phyloP scores from a whole-genome alignment of 2,113 vertebrate genomes.

The Piaya cayana region DNA sequence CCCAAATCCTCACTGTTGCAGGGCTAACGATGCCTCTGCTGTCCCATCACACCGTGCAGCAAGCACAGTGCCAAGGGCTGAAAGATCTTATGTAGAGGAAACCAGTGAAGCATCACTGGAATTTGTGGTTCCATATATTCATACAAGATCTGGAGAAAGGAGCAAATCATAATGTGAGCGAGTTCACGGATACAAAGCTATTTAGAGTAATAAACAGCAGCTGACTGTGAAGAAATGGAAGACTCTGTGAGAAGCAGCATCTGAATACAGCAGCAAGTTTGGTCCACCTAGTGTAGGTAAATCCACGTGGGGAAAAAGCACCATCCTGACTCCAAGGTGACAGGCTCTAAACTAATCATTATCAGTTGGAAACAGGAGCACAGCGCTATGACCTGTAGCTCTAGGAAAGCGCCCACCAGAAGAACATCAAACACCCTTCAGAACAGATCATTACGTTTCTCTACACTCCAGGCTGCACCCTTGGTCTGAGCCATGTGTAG shows the following conservation, averaged over 20 bases:
- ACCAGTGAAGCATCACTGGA: neutral
- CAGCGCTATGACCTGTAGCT: rapidly evolving
- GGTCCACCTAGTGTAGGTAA: neutral
- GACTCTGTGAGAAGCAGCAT: neutral
- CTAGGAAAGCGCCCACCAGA: neutral
- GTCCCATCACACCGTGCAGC: neutral
- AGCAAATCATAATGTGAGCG: neutral
- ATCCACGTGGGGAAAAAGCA: rapidly evolving
- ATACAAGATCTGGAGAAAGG: neutral
- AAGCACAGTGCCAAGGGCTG: neutral
- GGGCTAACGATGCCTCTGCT: neutral
- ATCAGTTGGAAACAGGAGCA: rapidly evolving
- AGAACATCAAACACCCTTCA: neutral
- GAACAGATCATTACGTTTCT: neutral
- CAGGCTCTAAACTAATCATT: neutral
- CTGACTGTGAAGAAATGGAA: neutral
- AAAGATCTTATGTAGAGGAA: neutral
- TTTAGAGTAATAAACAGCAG: neutral
- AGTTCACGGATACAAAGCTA: neutral
- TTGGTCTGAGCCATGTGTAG: rapidly evolving
- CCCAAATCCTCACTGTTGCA: neutral
- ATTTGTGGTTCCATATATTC: neutral
- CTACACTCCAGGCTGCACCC: neutral
- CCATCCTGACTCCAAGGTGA: neutral
- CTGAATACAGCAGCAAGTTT: neutral